These are phyloP conservation scores for Bellardia bayeri DNA, from an alignment of 2,888 invertebrate genomes.

Conservation along the genomic window DNA sequence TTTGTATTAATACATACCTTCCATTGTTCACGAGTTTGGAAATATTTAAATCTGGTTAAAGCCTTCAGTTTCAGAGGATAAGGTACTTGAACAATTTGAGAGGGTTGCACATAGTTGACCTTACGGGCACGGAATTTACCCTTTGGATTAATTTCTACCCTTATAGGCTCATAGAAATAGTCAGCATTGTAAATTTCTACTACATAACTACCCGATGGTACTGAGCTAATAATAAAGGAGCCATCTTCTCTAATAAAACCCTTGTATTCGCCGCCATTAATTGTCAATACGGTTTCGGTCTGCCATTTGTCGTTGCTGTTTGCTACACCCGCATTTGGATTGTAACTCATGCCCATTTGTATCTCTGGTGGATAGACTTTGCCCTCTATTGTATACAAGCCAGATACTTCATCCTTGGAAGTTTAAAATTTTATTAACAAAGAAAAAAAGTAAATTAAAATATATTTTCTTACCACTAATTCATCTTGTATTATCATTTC, in stretches of 20 bases:
- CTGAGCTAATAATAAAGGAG: slow-evolving; percentile 93
- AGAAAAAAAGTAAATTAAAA: neutral
- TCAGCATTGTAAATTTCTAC: slow-evolving; percentile 96
- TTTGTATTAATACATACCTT: slow-evolving; percentile 84
- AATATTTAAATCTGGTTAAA: slow-evolving; percentile 92
- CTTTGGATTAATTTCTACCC: slow-evolving; percentile 98
- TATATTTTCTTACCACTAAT: slow-evolving; percentile 49
- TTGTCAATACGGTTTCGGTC: slow-evolving; percentile 90
- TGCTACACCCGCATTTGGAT: slow-evolving; percentile 54
- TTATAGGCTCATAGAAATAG: slow-evolving; percentile 95
- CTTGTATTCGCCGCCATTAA: slow-evolving; percentile 95
- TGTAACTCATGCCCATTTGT: slow-evolving; percentile 77
- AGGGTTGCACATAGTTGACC: slow-evolving; percentile 96
- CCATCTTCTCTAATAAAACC: slow-evolving; percentile 97
- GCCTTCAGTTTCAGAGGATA: slow-evolving; percentile 97
- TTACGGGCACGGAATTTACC: slow-evolving; percentile 98
- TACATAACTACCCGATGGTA: slow-evolving; percentile 96
- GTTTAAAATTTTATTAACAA: neutral
- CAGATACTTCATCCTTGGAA: slow-evolving; percentile 83
- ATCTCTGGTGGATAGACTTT: slow-evolving; percentile 88
- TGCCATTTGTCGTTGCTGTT: slow-evolving; percentile 88
- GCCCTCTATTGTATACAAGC: slow-evolving; percentile 91
- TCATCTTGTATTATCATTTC: slow-evolving; percentile 75
- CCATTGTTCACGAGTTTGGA: slow-evolving; percentile 98
- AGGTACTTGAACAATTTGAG: slow-evolving; percentile 94